Conservation (phyloP, 2,888 invertebrate genomes). For the Baccha elongata region DNA sequence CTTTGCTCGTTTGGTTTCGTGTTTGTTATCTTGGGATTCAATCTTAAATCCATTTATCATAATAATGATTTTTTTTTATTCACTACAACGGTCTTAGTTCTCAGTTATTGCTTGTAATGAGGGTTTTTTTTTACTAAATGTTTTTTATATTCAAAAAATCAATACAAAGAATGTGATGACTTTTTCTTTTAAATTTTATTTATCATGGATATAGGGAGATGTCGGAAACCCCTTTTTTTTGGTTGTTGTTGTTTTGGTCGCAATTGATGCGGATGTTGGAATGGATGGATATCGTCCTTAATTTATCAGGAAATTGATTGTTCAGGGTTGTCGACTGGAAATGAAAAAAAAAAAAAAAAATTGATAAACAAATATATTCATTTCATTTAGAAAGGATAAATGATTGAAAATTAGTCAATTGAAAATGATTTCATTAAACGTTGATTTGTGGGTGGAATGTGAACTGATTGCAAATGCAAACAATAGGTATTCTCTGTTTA, state of each 20-base stretch:
- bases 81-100: neutral
- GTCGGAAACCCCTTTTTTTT: conserved; percentile 52
- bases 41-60: conserved; percentile 72
- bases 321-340: conserved; percentile 43
- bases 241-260: neutral
- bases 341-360: conserved; percentile 16
- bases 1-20: conserved; percentile 42
- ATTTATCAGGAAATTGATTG: conserved; percentile 66
- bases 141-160: conserved; percentile 44
- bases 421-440: conserved; percentile 30
- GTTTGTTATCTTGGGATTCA: conserved; percentile 56
- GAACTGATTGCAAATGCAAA: neutral
- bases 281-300: conserved; percentile 41
- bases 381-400: conserved; percentile 33
- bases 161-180: conserved; percentile 31
- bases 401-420: conserved; percentile 18
- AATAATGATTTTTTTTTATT: conserved; percentile 43
- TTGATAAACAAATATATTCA: conserved; percentile 47
- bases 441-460: conserved; percentile 46
- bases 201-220: conserved; percentile 10
- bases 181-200: conserved; percentile 15
- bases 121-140: neutral
- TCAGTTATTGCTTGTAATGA: conserved; percentile 29
- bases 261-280: conserved; percentile 8
- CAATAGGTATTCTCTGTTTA: neutral